Evolutionary conservation across 2,888 invertebrate genomes (phyloP), one percentile per base, ranked within the genome.

Genomic region (Spodoptera picta): DNA sequence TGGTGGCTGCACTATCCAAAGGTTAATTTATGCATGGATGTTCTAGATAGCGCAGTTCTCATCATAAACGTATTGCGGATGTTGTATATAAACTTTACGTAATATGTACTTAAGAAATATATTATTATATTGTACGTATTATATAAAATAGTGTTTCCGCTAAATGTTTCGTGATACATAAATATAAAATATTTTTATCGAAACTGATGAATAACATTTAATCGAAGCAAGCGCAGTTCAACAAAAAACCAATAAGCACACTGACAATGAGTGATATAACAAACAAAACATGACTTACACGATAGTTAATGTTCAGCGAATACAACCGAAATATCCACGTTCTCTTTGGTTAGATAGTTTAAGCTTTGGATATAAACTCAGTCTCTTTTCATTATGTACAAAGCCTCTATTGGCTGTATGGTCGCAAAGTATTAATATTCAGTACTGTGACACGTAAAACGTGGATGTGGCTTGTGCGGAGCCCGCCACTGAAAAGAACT

Each of bases 371-470:
- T 91, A 92, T 86, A 80, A 87, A 87, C 85, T 92, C 93, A 93
- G 93, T 94, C 93, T 93, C 88, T 90, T 90, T 87, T 92, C 91
- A 88, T 89, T 89, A 94, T 94, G 85, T 94, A 94, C 94, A 94
- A 88, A 82, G 89, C 89, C 90, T 83, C 81, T 87, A 87, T 74
- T 70, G 85, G 87, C 86, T 82, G 83, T 83, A 83, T 84, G 84
- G 81, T 84, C 81, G 82, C 79, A 89, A 86, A 77, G 83, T 83
- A 83, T 85, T 84, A 79, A 86, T 86, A 80, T 82, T 95, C 93
- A 95, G 90, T 95, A 95, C 89, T 95, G 95, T 87, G 95, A 95
- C 88, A 95, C 95, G 92, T 95, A 95, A 95, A 95, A 95, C 90
- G 95, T 95, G 87, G 95, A 95, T 73, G 95, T 95, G 94, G 95